Percentiles rank a stretch among this genome's conserved stretches.
phyloP scores from a whole-genome alignment of 2,888 invertebrate species.

The Hyles lineata region DNA sequence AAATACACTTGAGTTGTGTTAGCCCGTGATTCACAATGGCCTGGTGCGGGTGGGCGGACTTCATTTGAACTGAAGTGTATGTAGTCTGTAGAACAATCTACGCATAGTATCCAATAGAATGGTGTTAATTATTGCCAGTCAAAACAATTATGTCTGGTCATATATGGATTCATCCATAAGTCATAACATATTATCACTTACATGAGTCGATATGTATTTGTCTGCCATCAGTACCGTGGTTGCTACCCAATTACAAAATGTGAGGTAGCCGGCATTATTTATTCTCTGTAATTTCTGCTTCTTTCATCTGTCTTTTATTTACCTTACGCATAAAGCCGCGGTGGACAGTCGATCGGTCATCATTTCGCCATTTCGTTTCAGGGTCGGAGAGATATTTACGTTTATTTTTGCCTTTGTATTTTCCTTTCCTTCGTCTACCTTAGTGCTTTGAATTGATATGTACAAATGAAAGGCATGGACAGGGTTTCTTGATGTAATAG shows the following conservation, averaged over 20 bases:
- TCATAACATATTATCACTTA: background rate
- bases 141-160: no score
- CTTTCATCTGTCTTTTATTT: conserved; percentile 12
- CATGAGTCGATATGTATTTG: no score
- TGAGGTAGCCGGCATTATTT: background rate
- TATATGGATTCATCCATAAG: no score
- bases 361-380: conserved; percentile 35
- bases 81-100: no score
- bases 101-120: no score
- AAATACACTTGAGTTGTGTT: no score
- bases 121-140: no score
- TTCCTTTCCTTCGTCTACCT: conserved; percentile 42
- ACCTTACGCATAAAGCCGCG: conserved; percentile 2
- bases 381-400: conserved; percentile 23
- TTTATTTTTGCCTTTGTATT: conserved; percentile 32
- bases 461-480: background rate
- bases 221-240: no score
- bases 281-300: background rate
- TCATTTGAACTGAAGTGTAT: no score
- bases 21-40: no score
- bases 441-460: background rate
- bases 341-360: conserved; percentile 28
- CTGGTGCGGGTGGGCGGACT: no score
- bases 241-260: no score
- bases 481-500: background rate